Evolutionary conservation across 2,888 invertebrate genomes (phyloP).

Genomic region (Drosophila austrosaltans): DNA sequence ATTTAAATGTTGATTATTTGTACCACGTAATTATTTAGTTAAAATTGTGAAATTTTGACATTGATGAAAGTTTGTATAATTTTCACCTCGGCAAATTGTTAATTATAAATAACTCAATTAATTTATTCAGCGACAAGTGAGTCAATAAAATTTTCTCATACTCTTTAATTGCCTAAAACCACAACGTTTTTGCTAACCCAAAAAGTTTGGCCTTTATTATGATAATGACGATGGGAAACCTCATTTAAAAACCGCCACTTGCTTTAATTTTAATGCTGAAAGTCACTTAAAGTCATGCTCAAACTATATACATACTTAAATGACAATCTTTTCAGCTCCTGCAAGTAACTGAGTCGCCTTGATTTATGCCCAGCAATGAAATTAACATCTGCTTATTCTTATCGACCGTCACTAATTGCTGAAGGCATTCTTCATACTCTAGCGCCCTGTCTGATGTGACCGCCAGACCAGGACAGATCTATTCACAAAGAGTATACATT

Average conservation of each 20-base stretch:
- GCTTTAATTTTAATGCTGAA: not conserved
- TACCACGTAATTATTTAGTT: slow-evolving; percentile 13
- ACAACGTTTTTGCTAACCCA: not conserved
- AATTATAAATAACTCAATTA: slow-evolving; percentile 25
- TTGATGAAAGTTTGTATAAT: slow-evolving; percentile 2
- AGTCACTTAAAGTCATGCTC: not conserved
- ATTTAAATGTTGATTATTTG: slow-evolving; percentile 20
- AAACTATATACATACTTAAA: not conserved
- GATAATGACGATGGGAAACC: not conserved
- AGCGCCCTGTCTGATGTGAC: slow-evolving; percentile 13
- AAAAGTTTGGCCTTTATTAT: not conserved
- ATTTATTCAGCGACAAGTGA: slow-evolving; percentile 3
- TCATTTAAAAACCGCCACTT: not conserved
- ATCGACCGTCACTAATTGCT: slow-evolving; percentile 72
- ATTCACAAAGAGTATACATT: slow-evolving; percentile 1
- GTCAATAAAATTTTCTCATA: slow-evolving; percentile 1
- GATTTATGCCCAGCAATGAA: slow-evolving; percentile 64
- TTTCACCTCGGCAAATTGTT: slow-evolving; percentile 17
- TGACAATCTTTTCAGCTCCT: not conserved
- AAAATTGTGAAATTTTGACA: not conserved
- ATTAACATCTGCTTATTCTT: slow-evolving; percentile 65
- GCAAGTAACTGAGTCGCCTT: slow-evolving; percentile 24
- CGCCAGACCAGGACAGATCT: slow-evolving; percentile 9
- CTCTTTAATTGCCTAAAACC: not conserved
- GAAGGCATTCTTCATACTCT: slow-evolving; percentile 44